Base-by-base conservation (phyloP, 2,888 invertebrate genomes). In the Petrophora chlorosata region DNA sequence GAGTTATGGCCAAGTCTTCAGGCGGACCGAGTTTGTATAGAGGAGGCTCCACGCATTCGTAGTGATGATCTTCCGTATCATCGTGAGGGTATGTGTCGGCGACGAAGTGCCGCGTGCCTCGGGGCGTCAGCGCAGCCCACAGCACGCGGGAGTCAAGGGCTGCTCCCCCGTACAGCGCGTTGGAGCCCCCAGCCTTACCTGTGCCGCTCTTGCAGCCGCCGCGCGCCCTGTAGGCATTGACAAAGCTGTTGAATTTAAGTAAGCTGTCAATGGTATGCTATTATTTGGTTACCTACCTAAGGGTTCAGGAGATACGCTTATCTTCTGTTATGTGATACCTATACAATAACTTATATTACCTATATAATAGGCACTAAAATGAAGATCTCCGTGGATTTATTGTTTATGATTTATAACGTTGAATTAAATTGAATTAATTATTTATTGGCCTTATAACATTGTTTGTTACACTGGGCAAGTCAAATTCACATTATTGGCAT, bases 91-190 rank as follows among this genome's bases (percentile, higher is more conserved):
- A 93, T 15, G 91, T 92, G 73, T 93, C 93, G 0, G 94, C 92
- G 44, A 94, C 93, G 74, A 94, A 95, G 79, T 96, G 96, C 13
- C 95, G 91, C 0, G 96, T 96, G 8, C 95, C 96, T 12, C 95
- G 92, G 0, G 96, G 96, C 0, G 96, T 96, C 5, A 97, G 82
- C 0, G 96, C 95, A 0, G 97, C 96, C 97, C 97, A 97, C 32
- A 95, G 90, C 1, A 94, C 92, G 4, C 94, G 91, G 2, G 93
- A 94, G 70, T 94, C 94, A 8, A 93, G 91, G 12, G 92, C 92
- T 9, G 92, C 83, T 35, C 86, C 83, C 1, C 87, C 89, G 55
- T 89, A 89, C 0, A 89, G 61, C 0, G 86, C 82, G 60, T 83
- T 80, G 65, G 92, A 75, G 67, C 87, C 85, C 76, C 89, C 82